Base-by-base conservation (phyloP, 1,140 invertebrate species). In the Wiebesia pumilae region DNA sequence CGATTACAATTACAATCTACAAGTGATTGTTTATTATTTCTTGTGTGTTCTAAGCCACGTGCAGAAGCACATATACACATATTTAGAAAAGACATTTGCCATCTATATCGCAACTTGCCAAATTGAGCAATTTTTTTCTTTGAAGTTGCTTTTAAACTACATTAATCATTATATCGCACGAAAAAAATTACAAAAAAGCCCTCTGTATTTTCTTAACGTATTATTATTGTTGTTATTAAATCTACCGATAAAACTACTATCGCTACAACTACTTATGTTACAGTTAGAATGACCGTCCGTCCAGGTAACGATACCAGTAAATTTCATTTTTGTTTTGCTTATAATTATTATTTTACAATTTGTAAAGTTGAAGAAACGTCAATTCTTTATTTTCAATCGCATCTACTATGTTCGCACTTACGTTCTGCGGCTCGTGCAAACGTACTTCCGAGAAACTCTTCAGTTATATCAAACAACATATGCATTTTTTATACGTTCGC, bases 271-370 rank as follows among this genome's bases (percentile, higher is more conserved):
- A 87, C 27, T 62, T 87, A 87, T 83, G 43, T 87, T 87, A 87
- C 86, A 87, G 62, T 83, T 80, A 87, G 54, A 87, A 80, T 87
- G 81, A 87, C 21, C 77, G 81, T 87, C 81, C 77, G 47, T 80
- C 86, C 86, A 87, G 81, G 86, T 80, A 83, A 87, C 77, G 81
- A 87, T 87, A 87, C 77, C 75, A 83, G 81, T 79, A 80, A 83
- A 80, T 69, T 81, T 81, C 35, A 80, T 77, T 54, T n/a, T 81
- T 65, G 7, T 77, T 71, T 84, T 84, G 3, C 62, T 79, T 67
- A 30, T n/a, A 67, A 27, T 85, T 80, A 82, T 83, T 86, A 86
- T 79, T 69, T 86, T 82, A 86, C 85, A 86, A 86, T 24, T 51
- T 54, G 54, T 43, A 79, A 86, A 69, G 40, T 81, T 67, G n/a